Base-by-base conservation (phyloP, 2,113 vertebrate species). In the Corythoichthys haematopterus region DNA sequence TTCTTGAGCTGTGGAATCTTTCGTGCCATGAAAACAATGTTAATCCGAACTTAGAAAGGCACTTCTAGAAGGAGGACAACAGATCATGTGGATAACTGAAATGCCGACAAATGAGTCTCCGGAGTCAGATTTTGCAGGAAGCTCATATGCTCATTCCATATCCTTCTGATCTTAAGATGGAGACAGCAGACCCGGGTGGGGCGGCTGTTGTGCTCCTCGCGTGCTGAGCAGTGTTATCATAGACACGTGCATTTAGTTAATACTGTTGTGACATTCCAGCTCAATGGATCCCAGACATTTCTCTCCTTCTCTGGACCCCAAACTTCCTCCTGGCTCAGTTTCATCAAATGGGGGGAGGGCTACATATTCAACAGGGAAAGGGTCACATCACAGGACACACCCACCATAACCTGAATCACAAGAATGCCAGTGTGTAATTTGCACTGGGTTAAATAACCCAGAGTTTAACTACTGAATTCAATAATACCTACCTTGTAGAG, bases 261-360 rank as follows among this genome's bases (percentile, higher is more conserved):
- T 72, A 40, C 68, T 70, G 72, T 59, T 77, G 77, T 81, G 80
- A 86, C 83, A 88, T 81, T 86, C 80, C 70, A 77, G 63, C 64
- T 73, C 72, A 82, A 80, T 87, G 82, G 74, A 88, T 85, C 74
- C 83, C 79, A 79, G 60, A 72, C 66, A 84, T 72, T 81, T 78
- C 64, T 58, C 66, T 48, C 48, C 2, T 62, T 46, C 55, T 45
- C 43, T 43, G 46, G 40, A 61, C 72, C 70, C 48, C 46, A 36
- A 28, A 9, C 38, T 37, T 8, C 1, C 38, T 38, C n/a, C 9
- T n/a, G 13, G n/a, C 10, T 16, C 4, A 62, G 45, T 56, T 69
- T 63, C n/a, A 14, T 35, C 36, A 51, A 14, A 50, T 36, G 33
- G 14, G 47, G 37, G 2, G 15, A 38, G 63, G 63, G 15, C 47